Base-by-base conservation (phyloP, 92 coral and sea anemone genomes). In the Paragorgia papillata region DNA sequence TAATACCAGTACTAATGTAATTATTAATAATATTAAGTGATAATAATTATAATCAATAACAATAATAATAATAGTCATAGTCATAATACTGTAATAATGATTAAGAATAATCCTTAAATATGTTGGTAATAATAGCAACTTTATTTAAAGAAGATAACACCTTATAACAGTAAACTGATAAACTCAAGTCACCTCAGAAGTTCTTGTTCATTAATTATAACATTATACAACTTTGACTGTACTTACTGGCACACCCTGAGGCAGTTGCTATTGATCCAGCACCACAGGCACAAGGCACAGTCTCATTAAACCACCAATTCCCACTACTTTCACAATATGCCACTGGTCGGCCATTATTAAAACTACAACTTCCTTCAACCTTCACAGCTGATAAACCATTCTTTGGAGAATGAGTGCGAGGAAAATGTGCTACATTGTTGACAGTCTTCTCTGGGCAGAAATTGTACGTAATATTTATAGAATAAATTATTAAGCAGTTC, bases 311-410 rank as follows among this genome's bases (percentile, higher is more conserved):
- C 9, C 50, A 53, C 78, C 78, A 71, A 9, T n/a, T 39, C 0
- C 78, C 78, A 7, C 32, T 51, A 17, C 78, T 71, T 17, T 17
- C 64, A 34, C 78, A 71, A 21, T 71, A 53, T 35, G 64, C 62
- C 0, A 71, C 30, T 19, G 78, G 78, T 71, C 21, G 30, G 19
- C n/a, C 54, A 30, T 19, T 7, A 0, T 51, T 41, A 55, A 20
- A 20, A 9, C 32, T 54, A 22, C 78, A 71, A 4, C 8, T 7
- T 51, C 78, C 78, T 29, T 55, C 19, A 34, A 71, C 63, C 29
- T 53, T 22, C 62, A 54, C 21, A 71, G 64, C 44, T 17, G n/a
- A 3, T 3, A 64, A 71, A 9, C 51, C 78, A 30, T 10, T 29
- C 19, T 32, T 18, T 19, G 78, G 78, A 24, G 78, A 57, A 37